Conservation (phyloP, 1,140 invertebrate genomes). For the Hycleus cichorii region DNA sequence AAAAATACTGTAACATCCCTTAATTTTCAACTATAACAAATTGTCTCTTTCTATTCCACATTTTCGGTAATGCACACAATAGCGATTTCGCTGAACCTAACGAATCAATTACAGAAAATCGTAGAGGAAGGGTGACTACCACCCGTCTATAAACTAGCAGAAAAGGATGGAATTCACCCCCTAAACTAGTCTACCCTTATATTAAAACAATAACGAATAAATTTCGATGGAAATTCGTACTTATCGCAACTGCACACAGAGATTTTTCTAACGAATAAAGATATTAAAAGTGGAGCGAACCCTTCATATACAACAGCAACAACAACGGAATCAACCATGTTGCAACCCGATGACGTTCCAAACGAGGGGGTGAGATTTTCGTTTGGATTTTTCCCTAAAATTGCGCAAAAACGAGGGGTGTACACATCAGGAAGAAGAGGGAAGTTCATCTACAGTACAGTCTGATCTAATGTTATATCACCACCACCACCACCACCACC, state of each 20-base stretch:
- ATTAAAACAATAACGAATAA: neutral
- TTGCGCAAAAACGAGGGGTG: constrained; percentile 23
- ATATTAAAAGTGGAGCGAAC: neutral
- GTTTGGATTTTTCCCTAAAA: constrained; percentile 21
- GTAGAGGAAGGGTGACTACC: constrained; percentile 3
- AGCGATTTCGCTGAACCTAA: neutral
- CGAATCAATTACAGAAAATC: constrained; percentile 14
- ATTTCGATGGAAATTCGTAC: neutral
- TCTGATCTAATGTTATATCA: constrained; percentile 22
- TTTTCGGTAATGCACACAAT: too few relatives aligned
- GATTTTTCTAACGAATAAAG: neutral
- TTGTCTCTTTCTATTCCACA: too few relatives aligned
- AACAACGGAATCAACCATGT: constrained; percentile 1
- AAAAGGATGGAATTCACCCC: constrained; percentile 12
- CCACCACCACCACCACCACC: constrained; percentile 14
- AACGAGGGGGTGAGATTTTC: neutral
- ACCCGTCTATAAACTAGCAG: neutral
- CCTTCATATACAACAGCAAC: neutral
- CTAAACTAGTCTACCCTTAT: neutral
- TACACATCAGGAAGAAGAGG: constrained; percentile 8
- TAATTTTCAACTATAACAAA: too few relatives aligned
- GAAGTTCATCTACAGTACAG: constrained; percentile 18
- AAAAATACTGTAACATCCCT: too few relatives aligned
- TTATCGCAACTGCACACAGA: neutral
- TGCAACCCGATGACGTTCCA: constrained; percentile 6